Base-by-base conservation (phyloP, 2,888 invertebrate species). In the Dynastes maya region DNA sequence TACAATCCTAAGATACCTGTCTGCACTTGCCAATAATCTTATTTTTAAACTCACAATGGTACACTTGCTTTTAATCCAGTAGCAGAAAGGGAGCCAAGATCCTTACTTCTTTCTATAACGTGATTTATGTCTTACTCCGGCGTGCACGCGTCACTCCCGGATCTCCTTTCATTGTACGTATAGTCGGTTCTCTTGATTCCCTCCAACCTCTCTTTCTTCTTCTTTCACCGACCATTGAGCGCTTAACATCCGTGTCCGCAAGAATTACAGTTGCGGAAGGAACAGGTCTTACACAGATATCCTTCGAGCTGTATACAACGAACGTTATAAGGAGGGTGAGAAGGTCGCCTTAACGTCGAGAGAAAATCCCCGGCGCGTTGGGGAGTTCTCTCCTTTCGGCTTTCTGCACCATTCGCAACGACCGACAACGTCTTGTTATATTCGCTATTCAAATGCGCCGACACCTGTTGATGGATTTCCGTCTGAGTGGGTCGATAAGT, bases 161-260 rank as follows among this genome's bases (percentile, higher is more conserved):
- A 61, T 40, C 61, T 61, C 71, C 55, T 40, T 74, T 74, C 61
- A 58, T 72, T 72, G 40, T 40, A 37, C 22, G 22, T 37, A 37
- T 61, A 40, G 51, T 22, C 55, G 5, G 22, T 11, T 58, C 55
- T 27, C 55, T 16, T 27, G 55, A 45, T 68, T 51, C 68, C 72
- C 45, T 74, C 61, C 45, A 61, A 74, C 49, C 79, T 81, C 72
- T 79, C 76, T 64, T 81, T 80, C 78, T 79, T 80, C 82, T 76
- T 79, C 76, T 61, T 81, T 80, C 78, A 81, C 80, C 82, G 81
- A 78, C 82, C 82, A 82, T 82, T 82, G 82, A 80, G 70, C 79
- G 80, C 79, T 81, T 80, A 82, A 82, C 80, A 80, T 79, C 80
- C 82, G 82, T 81, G 80, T 82, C 81, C 79, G 63, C 72, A 74